A percentile compares a stretch with the other conserved stretches of the same genome.
phyloP scores from a whole-genome alignment of 2,888 invertebrate species.

The Amblyjoppa fuscipennis region DNA sequence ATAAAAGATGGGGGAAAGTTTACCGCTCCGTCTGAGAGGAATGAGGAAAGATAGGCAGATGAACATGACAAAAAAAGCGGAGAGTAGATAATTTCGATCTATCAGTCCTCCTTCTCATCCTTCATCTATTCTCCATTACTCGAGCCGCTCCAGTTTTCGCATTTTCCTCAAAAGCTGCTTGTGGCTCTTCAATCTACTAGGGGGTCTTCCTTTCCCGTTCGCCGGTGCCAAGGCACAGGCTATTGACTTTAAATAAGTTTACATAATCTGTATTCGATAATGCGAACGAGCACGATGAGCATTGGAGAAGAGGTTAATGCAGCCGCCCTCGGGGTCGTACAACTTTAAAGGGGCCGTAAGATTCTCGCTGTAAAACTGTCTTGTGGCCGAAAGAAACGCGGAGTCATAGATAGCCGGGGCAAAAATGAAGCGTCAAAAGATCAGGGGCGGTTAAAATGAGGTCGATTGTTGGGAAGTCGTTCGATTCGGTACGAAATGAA shows the following conservation, averaged over 20 bases:
- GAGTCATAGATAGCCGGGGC: slow-evolving; percentile 13
- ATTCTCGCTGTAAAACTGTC: slow-evolving; percentile 38
- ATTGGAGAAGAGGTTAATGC: slow-evolving; percentile 30
- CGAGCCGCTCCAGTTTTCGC: slow-evolving; percentile 49
- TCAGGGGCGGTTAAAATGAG: slow-evolving; percentile 1
- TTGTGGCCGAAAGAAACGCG: slow-evolving; percentile 21
- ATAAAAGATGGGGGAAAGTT: slow-evolving; percentile 2
- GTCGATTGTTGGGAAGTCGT: neutral
- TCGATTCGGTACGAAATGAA: neutral
- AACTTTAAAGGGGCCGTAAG: slow-evolving; percentile 55
- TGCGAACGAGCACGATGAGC: slow-evolving; percentile 73
- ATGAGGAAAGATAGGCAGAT: slow-evolving; percentile 14
- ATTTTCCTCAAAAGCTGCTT: slow-evolving; percentile 47
- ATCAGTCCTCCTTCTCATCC: neutral
- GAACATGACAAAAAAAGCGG: neutral
- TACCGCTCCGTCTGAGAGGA: neutral
- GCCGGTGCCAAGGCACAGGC: slow-evolving; percentile 52
- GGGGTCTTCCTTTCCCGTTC: slow-evolving; percentile 43
- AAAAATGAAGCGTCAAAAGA: slow-evolving; percentile 14
- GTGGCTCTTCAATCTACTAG: slow-evolving; percentile 49
- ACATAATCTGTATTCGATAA: slow-evolving; percentile 80
- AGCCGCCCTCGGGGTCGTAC: slow-evolving; percentile 51
- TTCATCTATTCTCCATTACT: neutral
- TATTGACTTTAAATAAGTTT: slow-evolving; percentile 69
- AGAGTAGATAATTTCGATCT: slow-evolving; percentile 33